Base-by-base conservation (phyloP, 2,797 vertebrate species). In the Tokudaia muenninki region DNA sequence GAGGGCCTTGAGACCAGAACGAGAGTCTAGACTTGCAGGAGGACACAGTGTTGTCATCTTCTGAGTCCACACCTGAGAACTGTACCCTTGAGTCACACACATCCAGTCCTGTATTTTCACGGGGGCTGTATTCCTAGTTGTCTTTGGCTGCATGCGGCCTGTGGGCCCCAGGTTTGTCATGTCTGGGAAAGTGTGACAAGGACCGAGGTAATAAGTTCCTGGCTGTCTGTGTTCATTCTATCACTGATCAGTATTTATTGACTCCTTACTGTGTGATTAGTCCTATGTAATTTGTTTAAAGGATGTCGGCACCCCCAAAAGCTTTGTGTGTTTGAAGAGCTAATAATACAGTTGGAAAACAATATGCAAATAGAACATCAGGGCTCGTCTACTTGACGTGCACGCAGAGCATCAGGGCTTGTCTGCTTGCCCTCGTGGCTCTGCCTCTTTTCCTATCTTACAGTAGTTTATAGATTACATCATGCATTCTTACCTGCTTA, bases 1-100 rank as follows among this genome's bases (percentile, higher is more conserved):
- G 19, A 79, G 63, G 61, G 9, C 50, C 72, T 24, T 63, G 79
- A 96, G 94, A 74, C 94, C 83, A 80, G 88, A 94, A 77, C 24
- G 47, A 55, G 59, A 67, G 41, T 81, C 91, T 63, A 16, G 90
- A 14, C 31, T 78, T 61, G 44, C 13, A 63, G 90, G 22, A 55
- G 65, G n/a, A 26, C 84, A 37, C 72, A 24, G 29, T 16, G 67
- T 67, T 14, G 44, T 47, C 50, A 37, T 34, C 63, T 70, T 17
- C 47, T 55, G 24, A 55, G n/a, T 57, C 41, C 24, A 74, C n/a
- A 87, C 50, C n/a, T 72, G 67, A 57, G 67, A 55, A 57, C 47
- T 37, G 50, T 29, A 17, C 50, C 67, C 24, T 6, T 19, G 84
- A 72, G 50, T 31, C 31, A 37, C 67, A 57, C 63, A n/a, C 17